Evolutionary conservation across 2,888 invertebrate genomes (phyloP).

Genomic region (Agrilus mali): DNA sequence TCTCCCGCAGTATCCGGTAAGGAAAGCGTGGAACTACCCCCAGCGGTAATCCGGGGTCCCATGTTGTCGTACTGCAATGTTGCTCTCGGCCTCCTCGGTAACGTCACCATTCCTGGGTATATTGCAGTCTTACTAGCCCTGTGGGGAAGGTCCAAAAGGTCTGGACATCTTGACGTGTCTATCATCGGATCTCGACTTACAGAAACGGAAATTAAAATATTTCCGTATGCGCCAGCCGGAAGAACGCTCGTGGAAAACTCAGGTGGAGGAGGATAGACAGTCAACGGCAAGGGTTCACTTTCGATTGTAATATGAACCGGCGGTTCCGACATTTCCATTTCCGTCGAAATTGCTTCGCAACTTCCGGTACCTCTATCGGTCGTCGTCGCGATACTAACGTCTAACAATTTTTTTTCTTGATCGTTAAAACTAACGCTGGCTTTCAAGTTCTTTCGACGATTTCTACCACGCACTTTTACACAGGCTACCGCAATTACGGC

Average conservation of each 20-base stretch:
- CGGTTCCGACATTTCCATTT: conserved; percentile 40
- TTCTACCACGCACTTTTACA: conserved; percentile 40
- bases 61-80: conserved; percentile 77
- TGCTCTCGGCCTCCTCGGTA: conserved; percentile 34
- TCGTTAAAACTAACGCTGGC: conserved; percentile 74
- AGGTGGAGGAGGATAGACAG: conserved; percentile 41
- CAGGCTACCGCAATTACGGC: conserved; percentile 47
- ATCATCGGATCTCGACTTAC: conserved; percentile 59
- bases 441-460: conserved; percentile 56
- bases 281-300: conserved; percentile 31
- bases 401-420: conserved; percentile 76
- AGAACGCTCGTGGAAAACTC: conserved; percentile 44
- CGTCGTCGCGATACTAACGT: conserved; percentile 64
- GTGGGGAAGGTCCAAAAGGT: conserved; percentile 60
- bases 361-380: conserved; percentile 47
- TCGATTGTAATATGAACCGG: conserved; percentile 41
- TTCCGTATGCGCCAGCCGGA: conserved; percentile 50
- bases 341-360: conserved; percentile 41
- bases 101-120: conserved; percentile 34
- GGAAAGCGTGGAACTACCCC: conserved; percentile 77
- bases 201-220: conserved; percentile 76
- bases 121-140: conserved; percentile 31
- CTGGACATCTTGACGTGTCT: conserved; percentile 63
- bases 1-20: conserved; percentile 50
- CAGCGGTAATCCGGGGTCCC: conserved; percentile 79